Conservation (phyloP, 2,797 vertebrate species). For the Phoebastria nigripes region DNA sequence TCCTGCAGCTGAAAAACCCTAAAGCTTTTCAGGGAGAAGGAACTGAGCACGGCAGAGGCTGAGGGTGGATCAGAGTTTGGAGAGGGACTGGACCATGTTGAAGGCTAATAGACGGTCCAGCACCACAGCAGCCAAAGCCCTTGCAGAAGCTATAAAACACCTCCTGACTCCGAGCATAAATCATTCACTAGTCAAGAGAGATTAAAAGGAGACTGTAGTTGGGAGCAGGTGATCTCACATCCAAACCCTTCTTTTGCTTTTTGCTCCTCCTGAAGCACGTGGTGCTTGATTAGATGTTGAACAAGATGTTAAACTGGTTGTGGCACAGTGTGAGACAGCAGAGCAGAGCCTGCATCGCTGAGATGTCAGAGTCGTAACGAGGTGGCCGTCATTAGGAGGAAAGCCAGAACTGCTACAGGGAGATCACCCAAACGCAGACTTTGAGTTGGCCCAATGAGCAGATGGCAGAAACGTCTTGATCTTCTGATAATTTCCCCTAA, state of each 20-base stretch:
- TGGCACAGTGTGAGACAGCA: neutral
- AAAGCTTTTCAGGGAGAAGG: neutral
- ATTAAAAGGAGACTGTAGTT: neutral
- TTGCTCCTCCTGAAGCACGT: fast-evolving
- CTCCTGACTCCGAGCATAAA: neutral
- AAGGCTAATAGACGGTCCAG: fast-evolving
- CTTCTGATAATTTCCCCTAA: neutral
- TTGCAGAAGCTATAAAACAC: neutral
- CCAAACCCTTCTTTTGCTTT: neutral
- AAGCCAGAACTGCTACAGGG: neutral
- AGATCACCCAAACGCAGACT: neutral
- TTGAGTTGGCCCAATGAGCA: neutral
- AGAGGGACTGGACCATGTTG: fast-evolving
- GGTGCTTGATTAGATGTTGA: neutral
- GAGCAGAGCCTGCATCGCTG: neutral
- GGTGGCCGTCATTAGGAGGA: fast-evolving
- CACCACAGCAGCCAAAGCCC: neutral
- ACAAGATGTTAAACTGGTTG: neutral
- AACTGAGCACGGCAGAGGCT: neutral
- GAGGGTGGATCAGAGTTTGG: neutral
- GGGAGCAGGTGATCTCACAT: neutral
- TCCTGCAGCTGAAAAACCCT: neutral
- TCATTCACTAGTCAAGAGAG: neutral
- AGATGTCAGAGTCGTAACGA: neutral
- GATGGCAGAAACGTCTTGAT: neutral